Evolutionary conservation across 2,113 vertebrate species (phyloP), one percentile per base, ranked within the genome.

Genomic region (Lepisosteus osseus): DNA sequence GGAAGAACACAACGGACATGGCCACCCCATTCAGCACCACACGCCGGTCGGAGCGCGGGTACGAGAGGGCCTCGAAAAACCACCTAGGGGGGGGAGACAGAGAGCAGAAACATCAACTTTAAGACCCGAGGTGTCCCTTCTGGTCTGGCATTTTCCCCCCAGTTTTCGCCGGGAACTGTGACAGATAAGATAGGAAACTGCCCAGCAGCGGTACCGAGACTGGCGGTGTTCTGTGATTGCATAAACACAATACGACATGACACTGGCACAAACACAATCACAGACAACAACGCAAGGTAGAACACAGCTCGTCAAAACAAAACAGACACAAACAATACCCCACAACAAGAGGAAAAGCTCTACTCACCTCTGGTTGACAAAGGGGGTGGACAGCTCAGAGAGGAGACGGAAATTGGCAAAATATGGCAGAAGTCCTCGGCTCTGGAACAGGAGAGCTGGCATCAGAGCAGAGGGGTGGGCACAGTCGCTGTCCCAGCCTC

Each of bases 361-460:
- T 7, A 70, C 76, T 80, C 71, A 92, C 92, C 93, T 89, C 78
- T 93, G 90, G 76, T 90, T 94, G 69, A 94, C 92, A 67, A 94
- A 95, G 0, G 92, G 93, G 0, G 91, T 92, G n/a, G 90, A 93
- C 56, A 94, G 80, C 79, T 94, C 89, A 2, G 91, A 94, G 77
- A 95, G 90, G 65, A 93, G 86, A 15, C 90, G 91, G 68, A 93
- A 93, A 80, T 94, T 94, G 71, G 89, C 85, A 29, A 93, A 92
- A 79, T 92, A 92, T 1, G 89, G 89, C 75, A 93, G 88, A 51
- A 91, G 88, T 1, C 90, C 87, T 1, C 86, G 90, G 2, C 84
- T 89, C 92, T 92, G 88, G 51, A 72, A 78, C 0, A 51, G 8
- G 65, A 14, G 7, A 40, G 7, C 5, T 5, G 47, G 47, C 47